Evolutionary conservation across 2,888 invertebrate species (phyloP).

Genomic region (Tenthredo scrophulariae): DNA sequence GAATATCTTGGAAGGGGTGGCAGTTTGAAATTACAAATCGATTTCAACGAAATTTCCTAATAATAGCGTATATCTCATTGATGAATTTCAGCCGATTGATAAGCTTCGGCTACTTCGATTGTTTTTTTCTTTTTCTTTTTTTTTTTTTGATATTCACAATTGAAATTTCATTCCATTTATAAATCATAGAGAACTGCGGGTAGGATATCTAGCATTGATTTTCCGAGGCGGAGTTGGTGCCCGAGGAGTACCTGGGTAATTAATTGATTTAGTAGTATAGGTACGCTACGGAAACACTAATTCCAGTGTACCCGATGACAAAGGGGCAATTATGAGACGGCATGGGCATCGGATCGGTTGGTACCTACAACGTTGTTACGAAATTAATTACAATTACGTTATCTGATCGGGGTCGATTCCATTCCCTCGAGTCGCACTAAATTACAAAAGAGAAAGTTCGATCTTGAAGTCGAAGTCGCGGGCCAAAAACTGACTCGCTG

Average conservation of each 20-base stretch:
- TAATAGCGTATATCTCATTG: too few relatives aligned
- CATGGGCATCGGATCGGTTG: neutral
- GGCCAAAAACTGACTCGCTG: neutral
- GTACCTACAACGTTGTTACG: conserved; percentile 20
- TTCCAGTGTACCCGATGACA: conserved; percentile 49
- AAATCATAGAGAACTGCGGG: neutral
- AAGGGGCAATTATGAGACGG: conserved; percentile 43
- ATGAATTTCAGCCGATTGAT: too few relatives aligned
- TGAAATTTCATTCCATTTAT: neutral
- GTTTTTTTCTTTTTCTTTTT: too few relatives aligned
- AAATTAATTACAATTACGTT: conserved; percentile 48
- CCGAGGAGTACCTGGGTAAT: neutral
- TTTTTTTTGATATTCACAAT: too few relatives aligned
- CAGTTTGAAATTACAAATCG: too few relatives aligned
- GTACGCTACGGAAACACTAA: conserved; percentile 38
- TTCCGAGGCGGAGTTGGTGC: conserved; percentile 23
- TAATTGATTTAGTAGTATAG: conserved; percentile 33
- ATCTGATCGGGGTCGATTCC: conserved; percentile 47
- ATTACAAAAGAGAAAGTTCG: conserved; percentile 37
- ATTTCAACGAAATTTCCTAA: too few relatives aligned
- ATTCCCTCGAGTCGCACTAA: conserved; percentile 23
- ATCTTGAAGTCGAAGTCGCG: neutral
- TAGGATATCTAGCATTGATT: conserved; percentile 29
- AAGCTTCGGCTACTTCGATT: too few relatives aligned
- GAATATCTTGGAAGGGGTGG: too few relatives aligned